A percentile compares a stretch with the other conserved stretches of the same genome.
Evolutionary conservation across 92 coral and sea anemone genomes (phyloP).

Genomic region (Parazoanthus swiftii): DNA sequence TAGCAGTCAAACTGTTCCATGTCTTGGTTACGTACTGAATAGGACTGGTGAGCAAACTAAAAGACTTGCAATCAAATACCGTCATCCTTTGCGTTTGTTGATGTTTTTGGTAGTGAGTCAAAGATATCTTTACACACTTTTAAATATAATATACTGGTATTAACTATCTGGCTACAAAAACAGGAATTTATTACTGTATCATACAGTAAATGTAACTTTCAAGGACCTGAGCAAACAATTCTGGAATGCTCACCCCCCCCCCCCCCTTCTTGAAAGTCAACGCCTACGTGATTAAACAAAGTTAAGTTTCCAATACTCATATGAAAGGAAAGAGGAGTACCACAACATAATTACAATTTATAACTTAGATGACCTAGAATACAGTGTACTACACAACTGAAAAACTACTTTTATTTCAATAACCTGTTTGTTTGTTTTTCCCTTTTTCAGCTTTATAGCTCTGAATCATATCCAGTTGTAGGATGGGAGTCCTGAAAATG

Average conservation of each 20-base stretch:
- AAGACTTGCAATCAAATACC: neutral
- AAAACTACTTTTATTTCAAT: neutral
- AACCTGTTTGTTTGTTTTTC: too few relatives aligned
- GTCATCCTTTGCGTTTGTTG: too few relatives aligned
- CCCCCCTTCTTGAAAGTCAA: neutral
- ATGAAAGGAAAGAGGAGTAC: neutral
- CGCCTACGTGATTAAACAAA: neutral
- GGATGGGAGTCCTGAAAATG: too few relatives aligned
- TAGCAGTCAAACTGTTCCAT: neutral
- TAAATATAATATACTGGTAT: too few relatives aligned
- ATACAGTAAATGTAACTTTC: slow-evolving; percentile 5
- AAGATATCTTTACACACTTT: too few relatives aligned
- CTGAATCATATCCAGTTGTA: too few relatives aligned
- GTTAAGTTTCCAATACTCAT: neutral
- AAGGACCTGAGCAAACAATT: slow-evolving; percentile 27
- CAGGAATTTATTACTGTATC: neutral
- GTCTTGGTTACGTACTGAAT: neutral
- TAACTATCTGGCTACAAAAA: neutral
- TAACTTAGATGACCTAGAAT: slow-evolving; percentile 6
- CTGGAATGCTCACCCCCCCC: neutral
- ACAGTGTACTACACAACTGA: neutral
- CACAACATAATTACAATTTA: neutral
- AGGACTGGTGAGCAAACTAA: neutral
- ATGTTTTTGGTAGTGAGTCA: too few relatives aligned
- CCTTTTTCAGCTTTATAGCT: too few relatives aligned